These are phyloP conservation scores for Botia almorhae DNA, from an alignment of 2,797 vertebrate genomes.

Conservation along the genomic window DNA sequence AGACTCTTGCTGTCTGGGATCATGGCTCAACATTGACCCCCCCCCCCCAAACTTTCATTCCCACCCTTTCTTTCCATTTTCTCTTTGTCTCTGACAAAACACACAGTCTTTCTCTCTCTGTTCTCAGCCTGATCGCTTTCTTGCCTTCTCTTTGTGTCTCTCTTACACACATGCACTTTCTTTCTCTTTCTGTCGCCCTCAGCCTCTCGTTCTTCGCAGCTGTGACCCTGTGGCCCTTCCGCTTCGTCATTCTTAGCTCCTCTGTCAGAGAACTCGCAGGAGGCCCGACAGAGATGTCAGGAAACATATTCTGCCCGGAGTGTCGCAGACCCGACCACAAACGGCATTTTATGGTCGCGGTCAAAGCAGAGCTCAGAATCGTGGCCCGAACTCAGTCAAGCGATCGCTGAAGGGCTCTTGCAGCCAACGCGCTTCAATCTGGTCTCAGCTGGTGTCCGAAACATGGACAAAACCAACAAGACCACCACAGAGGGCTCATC, in stretches of 20 bases:
- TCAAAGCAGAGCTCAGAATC: conserved; percentile 24
- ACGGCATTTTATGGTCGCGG: conserved; percentile 34
- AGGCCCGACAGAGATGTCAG: conserved; percentile 65
- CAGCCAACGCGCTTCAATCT: conserved; percentile 26
- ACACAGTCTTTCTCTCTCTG: conserved; percentile 45
- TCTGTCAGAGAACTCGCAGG: conserved; percentile 63
- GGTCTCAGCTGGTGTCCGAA: conserved; percentile 21
- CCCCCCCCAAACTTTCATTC: conserved; percentile 52
- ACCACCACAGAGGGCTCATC: conserved; percentile 35
- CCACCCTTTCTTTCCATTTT: conserved; percentile 30
- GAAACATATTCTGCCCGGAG: conserved; percentile 55
- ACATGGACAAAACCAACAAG: conserved; percentile 33
- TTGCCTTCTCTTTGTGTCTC: conserved; percentile 45
- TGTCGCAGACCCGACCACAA: conserved; percentile 32
- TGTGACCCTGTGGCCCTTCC: conserved; percentile 66
- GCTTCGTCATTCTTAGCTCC: conserved; percentile 65
- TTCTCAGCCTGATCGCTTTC: conserved; percentile 43
- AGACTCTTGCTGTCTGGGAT: conserved; percentile 64
- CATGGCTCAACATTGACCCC: conserved; percentile 61
- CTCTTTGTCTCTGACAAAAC: conserved; percentile 34
- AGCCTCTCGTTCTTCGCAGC: conserved; percentile 59
- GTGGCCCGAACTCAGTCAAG: conserved; percentile 2
- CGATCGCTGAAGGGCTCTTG: not conserved
- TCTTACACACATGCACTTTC: conserved; percentile 42
- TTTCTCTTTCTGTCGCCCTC: conserved; percentile 57